Percentiles rank a stretch among this genome's conserved stretches.
Conservation (phyloP, 2,113 vertebrate species). For the Eulacestoma nigropectus region DNA sequence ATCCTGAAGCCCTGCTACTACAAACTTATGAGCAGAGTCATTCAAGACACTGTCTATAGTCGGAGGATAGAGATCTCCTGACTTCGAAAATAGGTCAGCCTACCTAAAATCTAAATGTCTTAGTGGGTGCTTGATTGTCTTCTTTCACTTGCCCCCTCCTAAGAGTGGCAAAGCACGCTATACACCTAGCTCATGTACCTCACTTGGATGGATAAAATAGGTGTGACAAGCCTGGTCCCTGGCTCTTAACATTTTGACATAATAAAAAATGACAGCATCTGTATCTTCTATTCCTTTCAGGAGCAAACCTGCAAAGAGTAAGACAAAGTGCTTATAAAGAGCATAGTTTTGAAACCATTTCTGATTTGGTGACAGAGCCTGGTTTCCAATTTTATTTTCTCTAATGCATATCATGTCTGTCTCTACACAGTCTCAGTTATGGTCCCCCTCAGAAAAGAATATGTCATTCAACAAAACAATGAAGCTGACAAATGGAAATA, state of each 20-base stretch:
- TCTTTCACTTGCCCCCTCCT: not conserved
- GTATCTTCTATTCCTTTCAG: not conserved
- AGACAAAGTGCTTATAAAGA: not conserved
- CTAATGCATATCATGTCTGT: not conserved
- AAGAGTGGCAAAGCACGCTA: not conserved
- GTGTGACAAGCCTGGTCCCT: not conserved
- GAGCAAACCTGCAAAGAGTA: not conserved
- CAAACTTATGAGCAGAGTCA: not conserved
- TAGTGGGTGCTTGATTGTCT: not conserved
- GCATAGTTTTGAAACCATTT: not conserved
- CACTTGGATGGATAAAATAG: not conserved
- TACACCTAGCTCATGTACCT: not conserved
- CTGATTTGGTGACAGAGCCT: not conserved
- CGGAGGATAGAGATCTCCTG: not conserved
- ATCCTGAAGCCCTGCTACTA: not conserved
- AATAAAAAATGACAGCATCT: not conserved
- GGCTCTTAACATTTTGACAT: not conserved
- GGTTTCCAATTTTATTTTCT: not conserved
- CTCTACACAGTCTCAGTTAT: not conserved
- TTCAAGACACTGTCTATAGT: not conserved
- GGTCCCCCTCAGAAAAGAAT: not conserved
- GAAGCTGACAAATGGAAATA: not conserved
- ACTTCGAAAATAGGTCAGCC: not conserved
- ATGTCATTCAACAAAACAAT: not conserved
- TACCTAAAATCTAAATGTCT: not conserved